These are phyloP conservation scores for Spodoptera picta DNA, from an alignment of 2,888 invertebrate genomes.

Conservation along the genomic window DNA sequence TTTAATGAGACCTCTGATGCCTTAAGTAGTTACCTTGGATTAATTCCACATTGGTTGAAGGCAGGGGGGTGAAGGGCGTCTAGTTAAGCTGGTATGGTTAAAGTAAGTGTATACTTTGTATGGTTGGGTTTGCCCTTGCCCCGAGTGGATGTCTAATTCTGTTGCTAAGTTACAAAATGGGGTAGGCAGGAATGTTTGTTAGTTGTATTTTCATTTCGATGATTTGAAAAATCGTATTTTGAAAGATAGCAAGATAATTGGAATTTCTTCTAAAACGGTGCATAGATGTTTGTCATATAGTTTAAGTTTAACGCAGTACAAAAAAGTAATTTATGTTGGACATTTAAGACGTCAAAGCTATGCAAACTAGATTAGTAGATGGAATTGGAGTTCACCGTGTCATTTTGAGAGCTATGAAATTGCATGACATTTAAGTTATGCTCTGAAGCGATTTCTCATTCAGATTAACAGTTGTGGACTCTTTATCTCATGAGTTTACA, in stretches of 20 bases:
- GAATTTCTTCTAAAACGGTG: too few species aligned
- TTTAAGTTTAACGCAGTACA: too few species aligned
- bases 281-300: too few species aligned
- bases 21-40: constrained; percentile 8
- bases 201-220: constrained; percentile 3
- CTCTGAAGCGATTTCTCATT: too few species aligned
- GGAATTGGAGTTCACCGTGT: too few species aligned
- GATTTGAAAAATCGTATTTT: not conserved
- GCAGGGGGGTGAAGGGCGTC: constrained; percentile 26
- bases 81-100: constrained; percentile 20
- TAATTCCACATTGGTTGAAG: not conserved
- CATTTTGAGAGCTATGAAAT: too few species aligned
- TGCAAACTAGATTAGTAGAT: too few species aligned
- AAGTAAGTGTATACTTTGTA: constrained; percentile 63
- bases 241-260: not conserved
- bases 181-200: constrained; percentile 22
- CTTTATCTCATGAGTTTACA: too few species aligned
- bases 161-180: constrained; percentile 59
- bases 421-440: too few species aligned
- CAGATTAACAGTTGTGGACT: too few species aligned
- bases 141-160: constrained; percentile 56
- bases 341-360: too few species aligned
- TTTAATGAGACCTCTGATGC: constrained; percentile 55
- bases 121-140: constrained; percentile 61
- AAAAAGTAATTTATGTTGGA: too few species aligned